phyloP scores from a whole-genome alignment of 2,888 invertebrate species.

The Alviniconcha strummeri region DNA sequence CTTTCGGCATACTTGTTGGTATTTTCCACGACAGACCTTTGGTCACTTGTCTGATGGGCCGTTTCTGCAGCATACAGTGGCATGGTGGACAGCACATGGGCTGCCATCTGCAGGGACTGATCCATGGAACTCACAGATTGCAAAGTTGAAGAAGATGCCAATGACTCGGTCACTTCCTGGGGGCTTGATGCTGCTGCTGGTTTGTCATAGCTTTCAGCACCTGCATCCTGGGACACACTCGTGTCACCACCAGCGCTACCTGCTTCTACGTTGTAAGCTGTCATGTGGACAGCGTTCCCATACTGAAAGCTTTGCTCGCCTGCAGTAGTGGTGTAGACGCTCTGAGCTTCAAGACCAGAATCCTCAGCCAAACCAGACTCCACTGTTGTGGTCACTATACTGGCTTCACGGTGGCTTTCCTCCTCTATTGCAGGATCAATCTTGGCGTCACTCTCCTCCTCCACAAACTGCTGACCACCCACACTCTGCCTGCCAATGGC shows the following conservation, averaged over 20 bases:
- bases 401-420: background rate
- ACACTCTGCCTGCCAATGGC: too few species aligned
- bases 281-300: background rate
- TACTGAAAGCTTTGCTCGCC: background rate
- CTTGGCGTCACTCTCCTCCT: too few species aligned
- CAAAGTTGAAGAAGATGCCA: background rate
- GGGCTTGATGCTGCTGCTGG: background rate
- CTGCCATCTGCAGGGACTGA: conserved; percentile 11
- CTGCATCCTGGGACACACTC: background rate
- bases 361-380: background rate
- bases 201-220: background rate
- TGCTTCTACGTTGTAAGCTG: background rate
- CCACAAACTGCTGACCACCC: too few species aligned
- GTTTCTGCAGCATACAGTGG: background rate
- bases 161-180: background rate
- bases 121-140: background rate
- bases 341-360: background rate
- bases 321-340: background rate
- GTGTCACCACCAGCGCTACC: background rate
- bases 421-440: too few species aligned
- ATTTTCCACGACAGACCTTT: background rate
- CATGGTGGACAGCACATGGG: conserved; percentile 10
- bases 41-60: background rate
- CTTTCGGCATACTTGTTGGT: background rate
- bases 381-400: conserved; percentile 13